Percentiles rank a stretch among this genome's conserved stretches.
Evolutionary conservation across 2,888 invertebrate species (phyloP).

Genomic region (Patella pellucida): DNA sequence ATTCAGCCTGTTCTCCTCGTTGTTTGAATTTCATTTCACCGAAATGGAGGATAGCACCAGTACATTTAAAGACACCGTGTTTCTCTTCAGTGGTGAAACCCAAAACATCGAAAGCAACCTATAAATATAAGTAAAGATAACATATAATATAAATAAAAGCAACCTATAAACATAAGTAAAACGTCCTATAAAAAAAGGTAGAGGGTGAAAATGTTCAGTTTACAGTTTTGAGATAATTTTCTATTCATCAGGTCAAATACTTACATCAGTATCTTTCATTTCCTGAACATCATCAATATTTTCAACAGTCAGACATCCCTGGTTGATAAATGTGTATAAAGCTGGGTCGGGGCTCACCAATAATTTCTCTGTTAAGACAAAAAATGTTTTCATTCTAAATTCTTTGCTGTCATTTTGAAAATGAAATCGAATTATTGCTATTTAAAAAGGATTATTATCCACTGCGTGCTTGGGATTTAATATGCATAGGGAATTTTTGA

Average conservation of each 20-base stretch:
- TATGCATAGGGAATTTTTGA: too few species aligned
- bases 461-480: too few species aligned
- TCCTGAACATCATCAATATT: conserved; percentile 96
- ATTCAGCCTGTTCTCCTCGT: conserved; percentile 89
- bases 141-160: conserved; percentile 77
- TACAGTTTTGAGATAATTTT: too few species aligned
- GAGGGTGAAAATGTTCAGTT: too few species aligned
- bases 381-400: too few species aligned
- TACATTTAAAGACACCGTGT: conserved; percentile 93
- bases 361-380: conserved; percentile 84
- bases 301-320: conserved; percentile 95
- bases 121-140: conserved; percentile 72
- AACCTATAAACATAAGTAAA: conserved; percentile 79
- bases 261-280: conserved; percentile 74
- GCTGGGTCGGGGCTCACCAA: conserved; percentile 84
- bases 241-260: conserved; percentile 27
- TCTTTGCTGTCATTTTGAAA: too few species aligned
- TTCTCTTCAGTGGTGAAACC: conserved; percentile 95
- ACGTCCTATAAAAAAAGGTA: background rate
- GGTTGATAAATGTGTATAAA: conserved; percentile 92
- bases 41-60: conserved; percentile 99
- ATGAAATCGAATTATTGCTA: too few species aligned
- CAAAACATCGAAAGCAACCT: conserved; percentile 99
- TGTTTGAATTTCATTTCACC: conserved; percentile 99
- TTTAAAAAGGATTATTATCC: too few species aligned